phyloP scores from a whole-genome alignment of 2,888 invertebrate genomes.

The Erebia aethiops region DNA sequence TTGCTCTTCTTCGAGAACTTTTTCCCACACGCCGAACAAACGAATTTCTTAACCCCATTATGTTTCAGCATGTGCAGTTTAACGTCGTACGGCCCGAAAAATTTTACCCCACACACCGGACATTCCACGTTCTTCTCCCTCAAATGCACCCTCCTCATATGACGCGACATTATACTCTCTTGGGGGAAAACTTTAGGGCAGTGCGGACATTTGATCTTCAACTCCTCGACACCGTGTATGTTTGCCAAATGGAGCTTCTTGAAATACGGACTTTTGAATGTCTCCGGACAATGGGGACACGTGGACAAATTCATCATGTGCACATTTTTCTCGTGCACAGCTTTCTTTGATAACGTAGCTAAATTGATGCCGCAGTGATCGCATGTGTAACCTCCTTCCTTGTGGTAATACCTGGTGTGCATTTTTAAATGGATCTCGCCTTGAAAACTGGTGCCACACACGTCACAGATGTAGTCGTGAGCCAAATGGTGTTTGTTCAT shows the following conservation, averaged over 20 bases:
- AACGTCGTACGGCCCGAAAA: slow-evolving; percentile 72
- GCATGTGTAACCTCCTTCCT: slow-evolving; percentile 71
- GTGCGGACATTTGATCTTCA: slow-evolving; percentile 74
- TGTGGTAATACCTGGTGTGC: slow-evolving; percentile 75
- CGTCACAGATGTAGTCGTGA: slow-evolving; percentile 76
- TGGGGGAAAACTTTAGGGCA: slow-evolving; percentile 77
- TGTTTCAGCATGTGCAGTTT: slow-evolving; percentile 81
- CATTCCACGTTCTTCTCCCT: slow-evolving; percentile 75
- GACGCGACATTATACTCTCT: slow-evolving; percentile 83
- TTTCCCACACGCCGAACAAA: slow-evolving; percentile 84
- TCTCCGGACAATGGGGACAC: slow-evolving; percentile 72
- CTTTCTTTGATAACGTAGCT: slow-evolving; percentile 69
- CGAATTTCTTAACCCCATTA: slow-evolving; percentile 79
- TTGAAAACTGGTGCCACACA: slow-evolving; percentile 76
- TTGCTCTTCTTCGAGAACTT: slow-evolving; percentile 84
- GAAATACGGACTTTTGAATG: slow-evolving; percentile 73
- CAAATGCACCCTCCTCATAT: slow-evolving; percentile 84
- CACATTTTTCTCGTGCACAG: slow-evolving; percentile 73
- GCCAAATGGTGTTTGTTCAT: slow-evolving; percentile 73
- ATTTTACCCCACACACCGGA: slow-evolving; percentile 72
- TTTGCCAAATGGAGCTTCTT: slow-evolving; percentile 74
- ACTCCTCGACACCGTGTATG: slow-evolving; percentile 69
- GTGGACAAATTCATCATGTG: slow-evolving; percentile 67
- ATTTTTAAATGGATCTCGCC: slow-evolving; percentile 76
- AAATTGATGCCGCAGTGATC: slow-evolving; percentile 78